Base-by-base conservation (phyloP, 2,888 invertebrate genomes). In the Conistra vaccinii region DNA sequence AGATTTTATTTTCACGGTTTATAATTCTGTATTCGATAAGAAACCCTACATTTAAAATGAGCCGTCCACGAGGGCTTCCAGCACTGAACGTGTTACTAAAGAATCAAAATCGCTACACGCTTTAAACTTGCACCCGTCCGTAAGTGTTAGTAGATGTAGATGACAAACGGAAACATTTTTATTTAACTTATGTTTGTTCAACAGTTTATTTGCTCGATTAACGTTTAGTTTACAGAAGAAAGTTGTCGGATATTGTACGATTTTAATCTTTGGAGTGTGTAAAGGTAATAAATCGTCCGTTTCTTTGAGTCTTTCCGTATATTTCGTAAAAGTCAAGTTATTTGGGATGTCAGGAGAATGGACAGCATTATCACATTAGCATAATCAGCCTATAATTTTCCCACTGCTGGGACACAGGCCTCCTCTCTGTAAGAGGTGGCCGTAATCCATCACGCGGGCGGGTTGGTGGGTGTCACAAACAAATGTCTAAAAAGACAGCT, bases 201-300 rank as follows among this genome's bases (percentile, higher is more conserved):
- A 67, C 81, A 45, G 26, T 78, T 77, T 73, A 62, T 72, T 79
- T 77, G 69, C 68, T 75, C 74, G 62, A 57, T 63, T 84, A 60
- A 32, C 51, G 57, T 68, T 78, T 69, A 55, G 57, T 74, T 68
- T 51, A 63, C 29, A 55, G 17, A 66, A 61, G 83, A 80, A 71
- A 78, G 67, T 57, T 66, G 26, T 57, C 48, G 35, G 55, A 51
- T 51, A 58, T 17, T 57, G 58, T 17, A 48, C 32, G 45, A n/a
- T 23, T 78, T 73, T 65, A 55, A 79, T 71, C 45, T 35, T 3
- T 79, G n/a, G 3, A 45, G 29, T 70, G 42, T 51, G 62, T 32
- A 51, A 23, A 23, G 17, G 48, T 20, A 75, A 39, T 70, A 70
- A 23, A 62, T 71, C 5, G 10, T n/a, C 0, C 0, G n/a, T 48